Evolutionary conservation across 2,888 invertebrate genomes (phyloP).

Genomic region (Cryptosula pallasiana): DNA sequence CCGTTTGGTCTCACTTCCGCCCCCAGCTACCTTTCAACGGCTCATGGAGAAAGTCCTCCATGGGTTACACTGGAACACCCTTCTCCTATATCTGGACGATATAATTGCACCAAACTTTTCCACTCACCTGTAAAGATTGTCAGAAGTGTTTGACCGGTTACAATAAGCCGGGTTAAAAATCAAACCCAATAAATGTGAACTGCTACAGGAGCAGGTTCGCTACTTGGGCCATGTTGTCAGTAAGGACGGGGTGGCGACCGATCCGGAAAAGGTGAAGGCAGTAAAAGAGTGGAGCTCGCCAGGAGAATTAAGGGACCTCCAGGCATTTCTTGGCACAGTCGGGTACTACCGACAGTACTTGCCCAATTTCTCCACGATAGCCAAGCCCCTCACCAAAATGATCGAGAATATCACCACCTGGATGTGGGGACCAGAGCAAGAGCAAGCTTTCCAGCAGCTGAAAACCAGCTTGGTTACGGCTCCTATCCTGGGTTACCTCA

Average conservation of each 20-base stretch:
- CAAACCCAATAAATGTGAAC: too few species aligned
- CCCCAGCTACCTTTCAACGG: too few species aligned
- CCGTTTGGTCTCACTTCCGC: too few species aligned
- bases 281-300: neutral
- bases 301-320: neutral
- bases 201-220: neutral
- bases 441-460: neutral
- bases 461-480: neutral
- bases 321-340: neutral
- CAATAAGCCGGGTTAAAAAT: too few species aligned
- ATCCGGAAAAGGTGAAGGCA: constrained; percentile 24
- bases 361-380: constrained; percentile 19
- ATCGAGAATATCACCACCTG: neutral
- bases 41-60: too few species aligned
- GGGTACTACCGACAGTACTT: constrained; percentile 23
- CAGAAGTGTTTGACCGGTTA: too few species aligned
- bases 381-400: constrained; percentile 15
- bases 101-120: too few species aligned
- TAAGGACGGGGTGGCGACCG: constrained; percentile 20
- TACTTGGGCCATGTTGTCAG: constrained; percentile 25
- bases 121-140: too few species aligned
- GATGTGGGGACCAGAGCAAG: neutral
- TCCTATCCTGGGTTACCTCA: neutral
- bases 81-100: too few species aligned
- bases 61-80: too few species aligned